Evolutionary conservation across 2,888 invertebrate species (phyloP).

Genomic region (Sericinus montela): DNA sequence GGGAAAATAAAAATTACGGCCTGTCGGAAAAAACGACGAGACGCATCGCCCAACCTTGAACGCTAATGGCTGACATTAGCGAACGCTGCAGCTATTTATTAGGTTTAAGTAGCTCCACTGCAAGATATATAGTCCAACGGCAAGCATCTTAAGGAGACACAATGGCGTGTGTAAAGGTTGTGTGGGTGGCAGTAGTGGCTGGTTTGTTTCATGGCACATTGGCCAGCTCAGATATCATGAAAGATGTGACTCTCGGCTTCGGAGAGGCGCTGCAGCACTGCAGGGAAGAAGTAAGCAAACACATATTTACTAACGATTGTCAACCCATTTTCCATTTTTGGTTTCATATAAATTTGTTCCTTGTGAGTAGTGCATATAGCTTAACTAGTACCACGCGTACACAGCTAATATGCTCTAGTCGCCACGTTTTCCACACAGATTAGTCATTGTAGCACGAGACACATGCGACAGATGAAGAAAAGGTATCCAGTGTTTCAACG

Average conservation of each 20-base stretch:
- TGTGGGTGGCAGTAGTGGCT: conserved; percentile 21
- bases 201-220: conserved; percentile 8
- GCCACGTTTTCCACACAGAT: no score
- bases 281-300: conserved; percentile 58
- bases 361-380: no score
- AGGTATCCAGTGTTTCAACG: no score
- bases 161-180: conserved; percentile 16
- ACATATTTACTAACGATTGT: neutral
- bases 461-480: no score
- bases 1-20: conserved; percentile 1
- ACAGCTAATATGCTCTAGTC: no score
- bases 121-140: conserved; percentile 9
- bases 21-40: neutral
- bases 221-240: conserved; percentile 52
- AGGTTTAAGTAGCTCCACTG: neutral
- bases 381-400: no score
- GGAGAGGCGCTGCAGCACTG: conserved; percentile 65
- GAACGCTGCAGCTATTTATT: neutral
- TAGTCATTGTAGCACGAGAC: no score
- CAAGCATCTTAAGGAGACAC: neutral
- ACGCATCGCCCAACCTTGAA: neutral
- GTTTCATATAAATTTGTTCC: no score
- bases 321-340: no score
- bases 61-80: neutral
- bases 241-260: conserved; percentile 68